phyloP scores from a whole-genome alignment of 2,797 vertebrate genomes.

The Pipistrellus pipistrellus region DNA sequence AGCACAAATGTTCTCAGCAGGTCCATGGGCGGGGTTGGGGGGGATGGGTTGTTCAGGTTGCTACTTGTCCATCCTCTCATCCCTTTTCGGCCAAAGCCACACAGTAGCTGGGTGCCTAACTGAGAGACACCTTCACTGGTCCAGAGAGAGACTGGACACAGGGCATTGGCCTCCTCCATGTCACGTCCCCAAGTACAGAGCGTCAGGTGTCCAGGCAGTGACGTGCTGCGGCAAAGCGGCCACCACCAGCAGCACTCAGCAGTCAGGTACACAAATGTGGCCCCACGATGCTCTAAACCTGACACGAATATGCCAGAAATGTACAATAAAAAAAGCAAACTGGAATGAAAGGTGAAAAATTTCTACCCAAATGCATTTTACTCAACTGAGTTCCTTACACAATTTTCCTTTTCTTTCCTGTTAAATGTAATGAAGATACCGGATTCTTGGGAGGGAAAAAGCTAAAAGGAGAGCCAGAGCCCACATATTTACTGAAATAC shows the following conservation, averaged over 20 bases:
- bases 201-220: fast-evolving
- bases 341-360: conserved; percentile 2
- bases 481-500: background rate
- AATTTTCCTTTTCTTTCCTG: background rate
- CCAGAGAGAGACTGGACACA: background rate
- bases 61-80: background rate
- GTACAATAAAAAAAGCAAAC: background rate
- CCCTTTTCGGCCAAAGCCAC: background rate
- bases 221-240: background rate
- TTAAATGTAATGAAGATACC: background rate
- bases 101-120: background rate
- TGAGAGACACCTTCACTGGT: background rate
- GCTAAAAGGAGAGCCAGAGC: background rate
- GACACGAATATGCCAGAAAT: background rate
- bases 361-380: conserved; percentile 9
- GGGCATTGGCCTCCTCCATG: background rate
- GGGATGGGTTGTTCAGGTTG: fast-evolving
- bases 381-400: background rate
- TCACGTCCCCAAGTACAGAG: background rate
- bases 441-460: background rate
- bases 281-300: fast-evolving
- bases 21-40: fast-evolving
- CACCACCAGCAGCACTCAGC: too few species aligned
- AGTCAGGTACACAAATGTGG: too few species aligned
- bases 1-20: background rate